Conservation (phyloP, 2,888 invertebrate genomes). For the Tetragnatha montana region DNA sequence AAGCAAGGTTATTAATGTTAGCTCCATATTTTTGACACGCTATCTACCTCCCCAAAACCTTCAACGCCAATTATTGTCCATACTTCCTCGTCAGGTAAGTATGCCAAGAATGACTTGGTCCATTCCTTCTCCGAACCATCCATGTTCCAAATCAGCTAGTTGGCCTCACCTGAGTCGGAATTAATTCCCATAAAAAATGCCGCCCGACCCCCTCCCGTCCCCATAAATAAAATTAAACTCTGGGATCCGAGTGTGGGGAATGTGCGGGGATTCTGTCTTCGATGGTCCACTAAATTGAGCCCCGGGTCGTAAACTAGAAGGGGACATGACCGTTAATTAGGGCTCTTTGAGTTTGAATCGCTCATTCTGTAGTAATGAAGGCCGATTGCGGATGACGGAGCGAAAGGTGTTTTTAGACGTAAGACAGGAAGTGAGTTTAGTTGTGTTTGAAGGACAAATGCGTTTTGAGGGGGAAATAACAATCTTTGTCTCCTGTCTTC, state of each 20-base stretch:
- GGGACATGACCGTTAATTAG: slow-evolving; percentile 40
- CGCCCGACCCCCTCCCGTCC: not conserved
- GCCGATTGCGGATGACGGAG: slow-evolving; percentile 22
- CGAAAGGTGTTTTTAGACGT: slow-evolving; percentile 11
- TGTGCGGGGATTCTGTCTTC: slow-evolving; percentile 29
- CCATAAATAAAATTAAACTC: slow-evolving; percentile 36
- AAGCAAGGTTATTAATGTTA: too few species aligned
- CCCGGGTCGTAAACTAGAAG: slow-evolving; percentile 36
- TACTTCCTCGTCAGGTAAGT: too few species aligned
- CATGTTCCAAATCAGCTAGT: not conserved
- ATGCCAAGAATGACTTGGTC: too few species aligned
- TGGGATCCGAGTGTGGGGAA: not conserved
- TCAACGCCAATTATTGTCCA: too few species aligned
- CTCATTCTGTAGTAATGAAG: slow-evolving; percentile 11
- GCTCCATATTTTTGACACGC: too few species aligned
- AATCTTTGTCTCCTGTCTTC: too few species aligned
- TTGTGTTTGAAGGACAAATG: not conserved
- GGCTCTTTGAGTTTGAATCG: slow-evolving; percentile 33
- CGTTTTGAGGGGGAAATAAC: not conserved
- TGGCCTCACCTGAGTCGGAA: slow-evolving; percentile 70
- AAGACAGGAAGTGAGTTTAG: not conserved
- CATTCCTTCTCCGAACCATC: too few species aligned
- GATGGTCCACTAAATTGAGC: slow-evolving; percentile 33
- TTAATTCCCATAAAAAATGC: slow-evolving; percentile 12
- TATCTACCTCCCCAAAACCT: too few species aligned